Conservation (phyloP, 2,797 vertebrate genomes). For the Gobio occitaniae region DNA sequence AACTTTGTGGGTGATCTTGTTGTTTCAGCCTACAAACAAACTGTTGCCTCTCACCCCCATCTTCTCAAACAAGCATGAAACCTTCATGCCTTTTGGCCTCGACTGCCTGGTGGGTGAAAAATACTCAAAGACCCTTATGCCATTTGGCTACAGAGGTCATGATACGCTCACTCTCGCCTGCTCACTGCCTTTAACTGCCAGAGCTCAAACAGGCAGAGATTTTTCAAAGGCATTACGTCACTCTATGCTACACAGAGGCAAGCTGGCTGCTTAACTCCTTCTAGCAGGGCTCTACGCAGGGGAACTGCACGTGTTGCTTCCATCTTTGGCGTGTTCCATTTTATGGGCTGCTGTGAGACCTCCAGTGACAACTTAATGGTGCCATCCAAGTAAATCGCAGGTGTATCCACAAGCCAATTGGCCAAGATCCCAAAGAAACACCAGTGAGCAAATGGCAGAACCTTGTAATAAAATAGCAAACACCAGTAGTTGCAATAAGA, state of each 20-base stretch:
- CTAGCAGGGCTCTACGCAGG: conserved; percentile 9
- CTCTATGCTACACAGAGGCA: background rate
- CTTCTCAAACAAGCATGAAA: conserved; percentile 54
- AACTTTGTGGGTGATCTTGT: conserved; percentile 62
- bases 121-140: conserved; percentile 25
- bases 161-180: conserved; percentile 35
- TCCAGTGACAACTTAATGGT: conserved; percentile 52
- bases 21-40: conserved; percentile 55
- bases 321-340: conserved; percentile 35
- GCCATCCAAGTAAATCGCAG: conserved; percentile 43
- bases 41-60: conserved; percentile 45
- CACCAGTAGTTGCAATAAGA: conserved; percentile 30
- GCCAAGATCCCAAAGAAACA: conserved; percentile 33
- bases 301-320: conserved; percentile 39
- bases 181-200: conserved; percentile 42
- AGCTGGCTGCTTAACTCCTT: conserved; percentile 40
- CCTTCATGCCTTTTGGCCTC: conserved; percentile 64
- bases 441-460: conserved; percentile 45
- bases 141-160: conserved; percentile 61
- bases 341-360: conserved; percentile 40
- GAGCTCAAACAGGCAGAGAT: conserved; percentile 6
- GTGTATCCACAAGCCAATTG: conserved; percentile 43
- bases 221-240: conserved; percentile 50
- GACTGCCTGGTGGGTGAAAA: conserved; percentile 57
- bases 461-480: conserved; percentile 39